Percentiles rank a stretch among this genome's conserved stretches.
Evolutionary conservation across 2,888 invertebrate genomes (phyloP).

Genomic region (Toxonevra muliebris): DNA sequence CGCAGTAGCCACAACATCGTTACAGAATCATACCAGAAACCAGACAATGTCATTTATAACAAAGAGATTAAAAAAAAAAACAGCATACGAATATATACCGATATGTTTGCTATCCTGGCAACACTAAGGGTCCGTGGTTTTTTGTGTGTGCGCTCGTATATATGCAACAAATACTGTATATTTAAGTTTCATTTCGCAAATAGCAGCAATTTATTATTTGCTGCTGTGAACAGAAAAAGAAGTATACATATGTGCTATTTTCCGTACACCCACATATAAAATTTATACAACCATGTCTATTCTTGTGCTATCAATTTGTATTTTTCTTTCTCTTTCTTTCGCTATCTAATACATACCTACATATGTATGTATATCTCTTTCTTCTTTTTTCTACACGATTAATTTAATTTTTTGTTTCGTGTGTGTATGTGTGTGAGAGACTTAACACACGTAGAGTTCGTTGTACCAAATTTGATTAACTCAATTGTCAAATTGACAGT

Average conservation of each 20-base stretch:
- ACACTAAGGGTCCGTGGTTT: neutral
- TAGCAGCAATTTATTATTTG: conserved; percentile 26
- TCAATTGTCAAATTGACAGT: conserved; percentile 32
- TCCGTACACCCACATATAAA: too few relatives aligned
- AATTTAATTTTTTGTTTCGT: neutral
- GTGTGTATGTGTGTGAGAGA: neutral
- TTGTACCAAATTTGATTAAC: conserved; percentile 32
- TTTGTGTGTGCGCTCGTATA: too few relatives aligned
- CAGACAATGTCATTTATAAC: conserved; percentile 16
- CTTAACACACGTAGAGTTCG: neutral
- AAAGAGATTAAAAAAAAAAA: neutral
- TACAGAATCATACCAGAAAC: neutral
- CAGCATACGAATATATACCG: neutral
- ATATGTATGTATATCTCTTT: neutral
- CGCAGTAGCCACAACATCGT: neutral
- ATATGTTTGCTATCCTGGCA: neutral
- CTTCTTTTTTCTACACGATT: neutral
- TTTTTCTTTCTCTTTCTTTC: conserved; percentile 19
- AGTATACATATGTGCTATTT: too few relatives aligned
- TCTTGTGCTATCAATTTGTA: conserved; percentile 2
- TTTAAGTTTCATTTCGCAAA: conserved; percentile 30
- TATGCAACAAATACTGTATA: conserved; percentile 3
- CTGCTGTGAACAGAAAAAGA: neutral
- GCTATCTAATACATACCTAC: conserved; percentile 22
- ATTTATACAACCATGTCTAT: too few relatives aligned